Evolutionary conservation across 2,888 invertebrate species (phyloP), one percentile per base, ranked within the genome.

Genomic region (Formica aserva): DNA sequence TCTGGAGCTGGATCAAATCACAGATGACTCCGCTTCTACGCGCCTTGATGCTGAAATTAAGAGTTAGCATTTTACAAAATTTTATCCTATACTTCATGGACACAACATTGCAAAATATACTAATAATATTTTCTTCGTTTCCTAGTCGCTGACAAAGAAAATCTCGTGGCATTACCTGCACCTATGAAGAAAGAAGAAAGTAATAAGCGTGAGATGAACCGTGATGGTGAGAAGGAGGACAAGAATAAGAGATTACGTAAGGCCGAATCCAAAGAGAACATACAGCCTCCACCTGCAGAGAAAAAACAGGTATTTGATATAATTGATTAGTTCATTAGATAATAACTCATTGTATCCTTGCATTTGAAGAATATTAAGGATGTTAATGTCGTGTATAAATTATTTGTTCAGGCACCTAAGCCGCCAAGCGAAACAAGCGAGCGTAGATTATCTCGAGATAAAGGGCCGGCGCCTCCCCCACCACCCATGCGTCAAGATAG

Each of bases 11-110:
- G 98, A 98, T 93, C 95, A 95, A 94, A 95, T 95, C 92, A 95
- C 94, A 97, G 98, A 98, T 97, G 98, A 98, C 96, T 97, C 97
- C 93, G 97, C 97, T 94, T 97, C 98, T 89, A 96, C 97, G 94
- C 96, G 97, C 95, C 97, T 97, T 96, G 98, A 98, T 95, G 97
- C 97, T 95, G 98, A 98, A 95, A 95, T 96, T 95, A 98, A 98
- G 96, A 96, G 97, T 97, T 94, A 80, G 80, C 82, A 45, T 74
- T 52, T 52, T 62, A 57, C 15, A 35, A 62, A 65, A 48, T 5
- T 13, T 52, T 52, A n/a, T n/a, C 18, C 11, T 4, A 11, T n/a
- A n/a, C 11, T 0, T 63, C 67, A 15, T 13, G 0, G 65, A 45
- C 32, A 4, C 22, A 6, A 41, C 13, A 45, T 52, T 77, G 13